Percentiles rank a stretch among this genome's conserved stretches.
These are phyloP conservation scores for Danionella dracula DNA, from an alignment of 2,797 vertebrate species.

Conservation along the genomic window DNA sequence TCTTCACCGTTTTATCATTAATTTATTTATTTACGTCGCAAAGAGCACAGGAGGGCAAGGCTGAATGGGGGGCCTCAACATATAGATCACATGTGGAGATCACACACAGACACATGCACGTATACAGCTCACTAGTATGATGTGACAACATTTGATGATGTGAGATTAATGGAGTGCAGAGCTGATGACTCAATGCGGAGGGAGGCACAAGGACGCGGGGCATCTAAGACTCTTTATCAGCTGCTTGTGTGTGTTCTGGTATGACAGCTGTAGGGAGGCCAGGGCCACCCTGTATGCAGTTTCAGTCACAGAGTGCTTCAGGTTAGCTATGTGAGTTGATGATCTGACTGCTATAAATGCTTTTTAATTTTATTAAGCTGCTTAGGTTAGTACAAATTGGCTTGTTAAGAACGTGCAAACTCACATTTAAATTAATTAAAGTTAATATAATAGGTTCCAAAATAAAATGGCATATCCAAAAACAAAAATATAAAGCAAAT, in stretches of 20 bases:
- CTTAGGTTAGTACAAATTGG: too few species aligned
- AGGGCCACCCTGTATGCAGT: neutral
- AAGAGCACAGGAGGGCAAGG: constrained; percentile 4
- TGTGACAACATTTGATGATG: constrained; percentile 44
- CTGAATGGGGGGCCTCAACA: constrained; percentile 1
- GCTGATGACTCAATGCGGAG: constrained; percentile 45
- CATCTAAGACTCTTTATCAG: constrained; percentile 34
- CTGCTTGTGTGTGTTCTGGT: constrained; percentile 13
- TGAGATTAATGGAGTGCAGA: constrained; percentile 46
- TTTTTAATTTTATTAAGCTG: too few species aligned
- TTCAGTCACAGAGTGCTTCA: neutral
- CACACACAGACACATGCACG: constrained; percentile 16
- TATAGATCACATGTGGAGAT: constrained; percentile 14
- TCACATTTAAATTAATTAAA: too few species aligned
- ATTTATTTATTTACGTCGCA: constrained; percentile 17
- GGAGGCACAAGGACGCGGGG: constrained; percentile 32
- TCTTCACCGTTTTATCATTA: constrained; percentile 5
- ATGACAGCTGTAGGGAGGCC: neutral
- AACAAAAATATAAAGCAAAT: too few species aligned
- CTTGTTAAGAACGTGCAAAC: too few species aligned
- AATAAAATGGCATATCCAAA: too few species aligned
- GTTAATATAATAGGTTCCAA: too few species aligned
- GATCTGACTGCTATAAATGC: too few species aligned
- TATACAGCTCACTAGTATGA: constrained; percentile 27
- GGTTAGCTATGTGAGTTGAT: neutral